Evolutionary conservation across 2,797 vertebrate genomes (phyloP), one percentile per base, ranked within the genome.

Genomic region (Sebastes oblongus): DNA sequence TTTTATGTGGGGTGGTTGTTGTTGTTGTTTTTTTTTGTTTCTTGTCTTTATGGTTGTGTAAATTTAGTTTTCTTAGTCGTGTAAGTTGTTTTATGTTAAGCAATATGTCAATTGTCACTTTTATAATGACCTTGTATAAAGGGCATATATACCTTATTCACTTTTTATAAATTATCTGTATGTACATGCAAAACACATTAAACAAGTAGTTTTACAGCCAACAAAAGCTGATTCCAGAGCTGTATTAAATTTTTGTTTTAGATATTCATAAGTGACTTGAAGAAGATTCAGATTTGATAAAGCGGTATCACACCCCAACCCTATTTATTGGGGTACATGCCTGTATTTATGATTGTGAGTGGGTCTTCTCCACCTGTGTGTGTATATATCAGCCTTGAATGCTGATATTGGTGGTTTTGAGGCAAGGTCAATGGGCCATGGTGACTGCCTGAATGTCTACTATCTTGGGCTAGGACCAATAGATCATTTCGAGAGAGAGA

Each of bases 361-460:
- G 25, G 24, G 55, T 27, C 25, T 29, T 78, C 39, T 16, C 22
- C 9, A 18, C 2, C 6, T 22, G 18, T 65, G 46, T 54, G 25
- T 61, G 36, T 39, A 39, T 39, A 66, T 29, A 13, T 72, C 62
- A 72, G 34, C 72, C 56, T 84, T 85, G 71, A 32, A 81, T 61
- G 50, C 11, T 66, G 58, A 72, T 77, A 83, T 74, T 62, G 34
- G 29, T 72, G 67, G 62, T 85, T 83, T 72, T 34, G 8, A 80
- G 65, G 73, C 58, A 52, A 74, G 85, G 84, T 82, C 85, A 85
- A 36, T 71, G 55, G 66, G 52, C 46, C 56, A 42, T 6, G 6
- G 36, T 74, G 66, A 60, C 36, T 50, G 60, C 50, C 34, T 78
- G 62, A 68, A 61, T 52, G 58, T 68, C 66, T 64, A 3, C 36